Percentiles rank a stretch among this genome's conserved stretches.
Conservation (phyloP, 64 coral and sea anemone genomes). For the Actinia tenebrosa region DNA sequence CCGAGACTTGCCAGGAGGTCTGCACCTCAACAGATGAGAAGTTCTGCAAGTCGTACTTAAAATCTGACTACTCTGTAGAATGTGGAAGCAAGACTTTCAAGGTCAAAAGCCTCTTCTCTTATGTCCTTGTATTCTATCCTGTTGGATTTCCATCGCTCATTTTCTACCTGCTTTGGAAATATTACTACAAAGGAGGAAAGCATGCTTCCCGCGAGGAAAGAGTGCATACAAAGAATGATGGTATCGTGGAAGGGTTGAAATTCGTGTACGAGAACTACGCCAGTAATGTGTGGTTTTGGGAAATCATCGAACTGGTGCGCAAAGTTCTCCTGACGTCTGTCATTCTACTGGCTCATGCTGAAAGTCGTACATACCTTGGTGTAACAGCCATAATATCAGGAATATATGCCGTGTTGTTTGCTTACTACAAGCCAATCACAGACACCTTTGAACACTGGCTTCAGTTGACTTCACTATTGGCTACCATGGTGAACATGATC, state of each 20-base stretch:
- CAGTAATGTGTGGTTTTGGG: conserved; percentile 51
- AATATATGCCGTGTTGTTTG: conserved; percentile 43
- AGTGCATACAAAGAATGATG: not conserved
- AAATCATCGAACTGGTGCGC: conserved; percentile 49
- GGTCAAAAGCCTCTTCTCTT: not conserved
- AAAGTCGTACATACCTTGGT: conserved; percentile 37
- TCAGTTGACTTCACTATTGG: conserved; percentile 29
- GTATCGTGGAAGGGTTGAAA: conserved; percentile 26
- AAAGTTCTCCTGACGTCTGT: conserved; percentile 54
- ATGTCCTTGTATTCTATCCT: not conserved
- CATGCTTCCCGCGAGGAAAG: not conserved
- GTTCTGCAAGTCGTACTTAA: conserved; percentile 24
- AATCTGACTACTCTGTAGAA: conserved; percentile 31
- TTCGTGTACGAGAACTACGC: conserved; percentile 58
- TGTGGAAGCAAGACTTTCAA: conserved; percentile 8
- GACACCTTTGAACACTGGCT: conserved; percentile 51
- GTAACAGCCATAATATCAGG: conserved; percentile 48
- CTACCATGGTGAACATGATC: conserved; percentile 30
- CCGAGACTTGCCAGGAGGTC: conserved; percentile 38
- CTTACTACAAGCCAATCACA: conserved; percentile 29
- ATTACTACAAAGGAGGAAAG: not conserved
- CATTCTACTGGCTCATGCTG: conserved; percentile 31
- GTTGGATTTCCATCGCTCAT: not conserved
- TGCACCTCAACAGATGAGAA: conserved; percentile 15
- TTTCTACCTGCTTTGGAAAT: conserved; percentile 24